Conservation (phyloP, 2,113 vertebrate genomes). For the Plestiodon gilberti region DNA sequence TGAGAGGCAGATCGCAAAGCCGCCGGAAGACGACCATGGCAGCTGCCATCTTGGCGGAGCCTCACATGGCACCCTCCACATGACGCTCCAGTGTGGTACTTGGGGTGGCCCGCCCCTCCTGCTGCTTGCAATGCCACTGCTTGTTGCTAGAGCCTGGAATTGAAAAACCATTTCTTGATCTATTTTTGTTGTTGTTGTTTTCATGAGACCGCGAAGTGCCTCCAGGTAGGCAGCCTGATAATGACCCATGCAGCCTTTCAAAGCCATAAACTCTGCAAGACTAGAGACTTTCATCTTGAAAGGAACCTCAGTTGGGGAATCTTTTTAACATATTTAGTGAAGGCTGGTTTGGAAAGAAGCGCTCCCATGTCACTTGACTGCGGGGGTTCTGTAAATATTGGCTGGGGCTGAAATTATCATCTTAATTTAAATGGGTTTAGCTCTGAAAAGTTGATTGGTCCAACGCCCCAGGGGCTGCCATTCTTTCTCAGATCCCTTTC, state of each 20-base stretch:
- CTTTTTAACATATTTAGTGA: not conserved
- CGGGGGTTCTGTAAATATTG: not conserved
- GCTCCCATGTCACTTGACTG: not conserved
- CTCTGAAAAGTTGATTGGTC: not conserved
- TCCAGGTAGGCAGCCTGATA: not conserved
- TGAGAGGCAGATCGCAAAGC: too few species aligned
- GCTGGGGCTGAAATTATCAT: not conserved
- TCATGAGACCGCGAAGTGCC: not conserved
- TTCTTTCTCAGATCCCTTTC: not conserved
- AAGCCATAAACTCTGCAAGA: not conserved
- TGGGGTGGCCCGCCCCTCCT: too few species aligned
- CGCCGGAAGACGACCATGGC: too few species aligned
- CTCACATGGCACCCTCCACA: too few species aligned
- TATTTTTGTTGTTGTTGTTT: not conserved
- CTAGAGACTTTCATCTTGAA: not conserved
- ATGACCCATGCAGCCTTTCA: not conserved
- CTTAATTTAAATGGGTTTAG: not conserved
- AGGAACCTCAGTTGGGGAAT: not conserved
- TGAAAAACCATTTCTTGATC: not conserved
- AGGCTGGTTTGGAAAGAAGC: not conserved
- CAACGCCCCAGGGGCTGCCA: not conserved
- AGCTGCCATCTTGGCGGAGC: too few species aligned
- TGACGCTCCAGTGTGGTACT: too few species aligned
- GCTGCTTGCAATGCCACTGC: too few species aligned
- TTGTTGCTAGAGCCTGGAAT: not conserved